Conservation (phyloP, 2,113 vertebrate genomes). For the Synchiropus splendidus region DNA sequence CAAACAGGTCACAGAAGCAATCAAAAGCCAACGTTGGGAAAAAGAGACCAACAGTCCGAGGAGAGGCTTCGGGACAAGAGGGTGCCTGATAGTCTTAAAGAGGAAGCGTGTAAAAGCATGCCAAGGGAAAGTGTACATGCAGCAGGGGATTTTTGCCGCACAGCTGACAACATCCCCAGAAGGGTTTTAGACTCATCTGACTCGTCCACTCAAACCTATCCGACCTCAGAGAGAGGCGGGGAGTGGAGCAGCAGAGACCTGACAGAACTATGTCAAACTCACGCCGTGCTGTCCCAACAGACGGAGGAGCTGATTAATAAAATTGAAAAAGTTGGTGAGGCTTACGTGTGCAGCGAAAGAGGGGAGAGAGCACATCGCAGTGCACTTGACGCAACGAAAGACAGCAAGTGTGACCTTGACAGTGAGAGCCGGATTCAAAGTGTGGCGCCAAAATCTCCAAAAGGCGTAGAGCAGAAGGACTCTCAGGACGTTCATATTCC, state of each 20-base stretch:
- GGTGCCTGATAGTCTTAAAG: conserved; percentile 7
- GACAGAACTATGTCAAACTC: conserved; percentile 13
- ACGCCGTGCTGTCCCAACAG: conserved; percentile 32
- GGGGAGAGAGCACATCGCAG: conserved; percentile 4
- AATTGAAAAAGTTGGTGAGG: conserved; percentile 37
- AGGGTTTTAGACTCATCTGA: conserved; percentile 28
- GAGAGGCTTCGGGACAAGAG: conserved; percentile 11
- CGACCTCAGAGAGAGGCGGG: conserved; percentile 14
- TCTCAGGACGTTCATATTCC: conserved; percentile 47
- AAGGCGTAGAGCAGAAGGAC: conserved; percentile 11
- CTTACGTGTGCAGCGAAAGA: conserved; percentile 24
- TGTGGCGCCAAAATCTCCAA: conserved; percentile 19
- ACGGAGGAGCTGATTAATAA: conserved; percentile 44
- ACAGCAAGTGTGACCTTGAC: conserved; percentile 1
- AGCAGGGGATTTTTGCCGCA: conserved; percentile 9
- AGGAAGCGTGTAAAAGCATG: conserved; percentile 12
- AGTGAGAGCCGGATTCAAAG: conserved; percentile 9
- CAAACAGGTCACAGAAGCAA: conserved; percentile 7
- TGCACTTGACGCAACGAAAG: conserved; percentile 10
- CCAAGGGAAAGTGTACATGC: background rate
- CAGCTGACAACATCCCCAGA: conserved; percentile 27
- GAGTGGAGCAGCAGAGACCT: conserved; percentile 25
- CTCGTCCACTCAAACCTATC: no score
- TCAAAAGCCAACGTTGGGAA: conserved; percentile 9
- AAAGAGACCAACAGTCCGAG: conserved; percentile 11